A percentile compares a stretch with the other conserved stretches of the same genome.
phyloP scores from a whole-genome alignment of 2,888 invertebrate species.

The Pachliopta kotzebuea region DNA sequence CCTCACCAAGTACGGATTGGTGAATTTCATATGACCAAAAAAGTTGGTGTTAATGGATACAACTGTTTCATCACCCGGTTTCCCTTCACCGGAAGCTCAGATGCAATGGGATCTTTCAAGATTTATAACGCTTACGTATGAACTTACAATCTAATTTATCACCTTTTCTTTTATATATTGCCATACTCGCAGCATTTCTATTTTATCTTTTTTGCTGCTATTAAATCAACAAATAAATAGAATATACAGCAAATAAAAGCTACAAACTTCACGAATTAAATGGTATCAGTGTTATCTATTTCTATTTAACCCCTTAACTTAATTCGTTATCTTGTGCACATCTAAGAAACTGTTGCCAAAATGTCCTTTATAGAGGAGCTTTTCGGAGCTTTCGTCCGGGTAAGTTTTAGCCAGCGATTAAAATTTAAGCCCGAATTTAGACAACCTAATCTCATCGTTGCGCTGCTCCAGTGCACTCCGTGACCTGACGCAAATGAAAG shows the following conservation, averaged over 20 bases:
- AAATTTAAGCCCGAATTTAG: conserved; percentile 74
- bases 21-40: too few species aligned
- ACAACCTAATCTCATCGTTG: conserved; percentile 68
- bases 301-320: conserved; percentile 35
- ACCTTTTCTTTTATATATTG: not conserved
- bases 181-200: not conserved
- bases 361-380: conserved; percentile 56
- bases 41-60: too few species aligned
- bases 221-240: not conserved
- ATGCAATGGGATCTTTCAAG: too few species aligned
- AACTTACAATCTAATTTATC: too few species aligned
- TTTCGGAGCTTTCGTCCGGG: conserved; percentile 53
- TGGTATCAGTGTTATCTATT: conserved; percentile 22
- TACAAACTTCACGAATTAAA: conserved; percentile 1
- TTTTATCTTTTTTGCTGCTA: too few species aligned
- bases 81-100: too few species aligned
- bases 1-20: too few species aligned
- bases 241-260: not conserved
- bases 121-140: too few species aligned
- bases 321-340: conserved; percentile 46
- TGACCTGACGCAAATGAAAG: conserved; percentile 51
- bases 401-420: conserved; percentile 65
- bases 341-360: conserved; percentile 59
- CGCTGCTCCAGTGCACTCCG: conserved; percentile 66
- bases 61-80: too few species aligned